Evolutionary conservation across 2,113 vertebrate species (phyloP), one percentile per base, ranked within the genome.

Genomic region (Odontophorus gujanensis): DNA sequence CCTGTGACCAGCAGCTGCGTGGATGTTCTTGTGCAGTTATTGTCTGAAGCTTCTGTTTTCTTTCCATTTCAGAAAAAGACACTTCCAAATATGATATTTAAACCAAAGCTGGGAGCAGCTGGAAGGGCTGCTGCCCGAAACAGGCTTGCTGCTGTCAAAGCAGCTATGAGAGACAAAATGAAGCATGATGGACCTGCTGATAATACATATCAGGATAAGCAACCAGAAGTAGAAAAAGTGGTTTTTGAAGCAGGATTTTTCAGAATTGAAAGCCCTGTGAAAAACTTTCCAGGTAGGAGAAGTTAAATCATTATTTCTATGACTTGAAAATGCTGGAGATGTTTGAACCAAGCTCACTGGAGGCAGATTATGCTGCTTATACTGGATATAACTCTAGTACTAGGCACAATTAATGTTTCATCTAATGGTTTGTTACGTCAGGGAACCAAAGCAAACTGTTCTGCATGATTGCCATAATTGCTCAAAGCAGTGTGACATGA

Each of bases 191-290:
- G 42, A 48, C 25, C 45, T 25, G 53, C 25, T 7, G 89, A 93
- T 4, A 26, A 13, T 1, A 2, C 59, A 7, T 26, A n/a, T 0
- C 76, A 59, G 48, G 67, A 90, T 16, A 87, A n/a, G 3, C 66
- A 66, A 11, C 90, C 90, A 30, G 94, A 96, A 71, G 63, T 40
- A 14, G 98, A 98, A 55, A 96, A 92, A 76, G 97, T 99, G 67
- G 97, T 98, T 51, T 99, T 99, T 68, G 97, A 99, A 38, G 99
- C 97, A 3, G 99, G 98, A 9, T 99, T 99, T 96, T 99, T 99
- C 96, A 96, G 97, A 89, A 98, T 99, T 80, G 98, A 99, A 97
- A 99, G 99, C 72, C 99, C 99, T 14, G 97, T 97, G 57, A 99
- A 98, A 89, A 90, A 90, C 9, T 97, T 97, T 38, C 25, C 97